Evolutionary conservation across 2,797 vertebrate genomes (phyloP).

Genomic region (Acipenser oxyrinchus): DNA sequence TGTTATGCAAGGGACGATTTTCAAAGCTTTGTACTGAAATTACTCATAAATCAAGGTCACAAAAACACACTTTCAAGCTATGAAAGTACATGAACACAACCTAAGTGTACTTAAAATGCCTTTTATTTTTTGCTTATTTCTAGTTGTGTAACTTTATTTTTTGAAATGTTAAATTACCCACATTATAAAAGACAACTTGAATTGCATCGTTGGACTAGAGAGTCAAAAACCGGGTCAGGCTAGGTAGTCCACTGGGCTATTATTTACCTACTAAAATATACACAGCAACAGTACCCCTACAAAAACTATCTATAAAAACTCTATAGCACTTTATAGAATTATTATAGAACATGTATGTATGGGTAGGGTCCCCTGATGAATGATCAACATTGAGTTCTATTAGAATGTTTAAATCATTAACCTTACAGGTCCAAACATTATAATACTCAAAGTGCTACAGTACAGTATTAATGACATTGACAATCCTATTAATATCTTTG

Average conservation of each 20-base stretch:
- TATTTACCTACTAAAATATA: too few relatives aligned
- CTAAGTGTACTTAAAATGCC: too few relatives aligned
- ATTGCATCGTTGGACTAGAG: too few relatives aligned
- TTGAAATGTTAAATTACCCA: too few relatives aligned
- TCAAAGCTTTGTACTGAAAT: background rate
- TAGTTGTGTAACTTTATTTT: too few relatives aligned
- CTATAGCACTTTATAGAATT: too few relatives aligned
- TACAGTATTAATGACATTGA: background rate
- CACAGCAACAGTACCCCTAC: too few relatives aligned
- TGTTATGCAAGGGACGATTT: background rate
- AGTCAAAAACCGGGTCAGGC: too few relatives aligned
- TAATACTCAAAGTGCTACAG: background rate
- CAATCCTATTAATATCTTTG: background rate
- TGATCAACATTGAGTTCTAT: background rate
- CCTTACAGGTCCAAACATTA: background rate
- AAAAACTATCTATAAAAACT: too few relatives aligned
- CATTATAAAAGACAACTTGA: too few relatives aligned
- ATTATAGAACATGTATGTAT: background rate
- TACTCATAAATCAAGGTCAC: background rate
- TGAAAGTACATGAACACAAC: background rate
- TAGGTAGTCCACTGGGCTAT: too few relatives aligned
- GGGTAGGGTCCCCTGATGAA: background rate
- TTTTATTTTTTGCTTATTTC: too few relatives aligned
- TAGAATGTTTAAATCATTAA: background rate
- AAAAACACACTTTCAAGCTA: background rate